Evolutionary conservation across 2,797 vertebrate genomes (phyloP), one percentile per base, ranked within the genome.

Genomic region (Melanotaenia boesemani): DNA sequence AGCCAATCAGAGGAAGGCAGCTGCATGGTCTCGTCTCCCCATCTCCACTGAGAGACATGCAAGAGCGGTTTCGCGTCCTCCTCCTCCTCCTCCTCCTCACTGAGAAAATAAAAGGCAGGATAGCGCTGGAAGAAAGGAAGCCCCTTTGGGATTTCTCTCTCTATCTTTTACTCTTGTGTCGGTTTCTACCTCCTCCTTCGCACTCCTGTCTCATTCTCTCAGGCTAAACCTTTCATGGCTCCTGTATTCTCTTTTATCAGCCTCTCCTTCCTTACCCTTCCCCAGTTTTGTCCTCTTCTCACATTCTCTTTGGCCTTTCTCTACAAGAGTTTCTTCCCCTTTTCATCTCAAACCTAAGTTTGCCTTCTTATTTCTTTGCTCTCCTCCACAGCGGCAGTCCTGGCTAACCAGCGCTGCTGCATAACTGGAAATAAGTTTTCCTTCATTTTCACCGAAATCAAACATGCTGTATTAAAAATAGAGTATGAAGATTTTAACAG

Each of bases 71-170:
- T 88, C 82, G 76, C 74, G 46, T 81, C 78, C 32, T 72, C 63
- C 63, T 73, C 59, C 70, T 78, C 44, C 37, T 39, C 44, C 58
- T 72, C 64, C 76, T 77, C 65, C 65, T 73, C 61, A 24, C 69
- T 68, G 71, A 83, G 67, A 76, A 86, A 86, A 87, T 80, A 81
- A 86, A 89, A 86, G 57, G 30, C 69, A 79, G 78, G 68, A 76
- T 69, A 56, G 63, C 50, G 66, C 79, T 32, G 50, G 67, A 86
- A 80, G 81, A 91, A 85, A 82, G 63, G 48, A 72, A 79, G 59
- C 39, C 20, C 86, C 72, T 39, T 5, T 69, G 89, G 84, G 88
- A 89, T 74, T 84, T 80, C 67, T 63, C 66, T 63, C 62, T 69
- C 79, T 64, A 55, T 86, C 85, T 77, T 76, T 81, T 28, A 15